Conservation (phyloP, 2,797 vertebrate species). For the Tapirus indicus region DNA sequence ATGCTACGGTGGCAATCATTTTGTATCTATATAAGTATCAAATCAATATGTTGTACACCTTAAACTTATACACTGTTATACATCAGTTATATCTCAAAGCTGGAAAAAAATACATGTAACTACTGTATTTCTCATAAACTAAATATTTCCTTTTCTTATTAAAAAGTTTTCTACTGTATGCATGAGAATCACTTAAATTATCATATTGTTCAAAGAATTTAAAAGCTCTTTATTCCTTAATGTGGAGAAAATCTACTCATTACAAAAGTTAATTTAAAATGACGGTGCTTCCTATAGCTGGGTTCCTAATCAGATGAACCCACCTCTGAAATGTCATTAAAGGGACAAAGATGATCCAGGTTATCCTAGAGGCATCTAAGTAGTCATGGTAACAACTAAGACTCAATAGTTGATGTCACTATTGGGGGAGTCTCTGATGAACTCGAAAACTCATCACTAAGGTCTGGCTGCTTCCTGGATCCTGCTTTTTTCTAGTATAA, state of each 20-base stretch:
- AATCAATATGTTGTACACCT: background rate
- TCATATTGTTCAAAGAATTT: background rate
- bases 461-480: background rate
- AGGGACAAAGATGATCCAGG: background rate
- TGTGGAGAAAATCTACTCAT: background rate
- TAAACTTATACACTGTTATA: background rate
- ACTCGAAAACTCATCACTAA: background rate
- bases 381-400: background rate
- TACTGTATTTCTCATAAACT: slow-evolving; percentile 19
- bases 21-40: background rate
- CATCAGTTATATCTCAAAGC: background rate
- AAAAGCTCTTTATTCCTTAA: background rate
- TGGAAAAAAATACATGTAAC: background rate
- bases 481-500: background rate
- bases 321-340: slow-evolving; percentile 27
- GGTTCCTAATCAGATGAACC: background rate
- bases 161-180: background rate
- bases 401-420: background rate
- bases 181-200: background rate
- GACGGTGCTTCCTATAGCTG: background rate
- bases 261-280: slow-evolving; percentile 43
- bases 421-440: background rate
- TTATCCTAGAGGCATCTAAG: background rate
- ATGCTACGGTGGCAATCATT: background rate
- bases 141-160: background rate